These are phyloP conservation scores for Peromyscus maniculatus DNA, from an alignment of 2,113 vertebrate species.

Conservation along the genomic window DNA sequence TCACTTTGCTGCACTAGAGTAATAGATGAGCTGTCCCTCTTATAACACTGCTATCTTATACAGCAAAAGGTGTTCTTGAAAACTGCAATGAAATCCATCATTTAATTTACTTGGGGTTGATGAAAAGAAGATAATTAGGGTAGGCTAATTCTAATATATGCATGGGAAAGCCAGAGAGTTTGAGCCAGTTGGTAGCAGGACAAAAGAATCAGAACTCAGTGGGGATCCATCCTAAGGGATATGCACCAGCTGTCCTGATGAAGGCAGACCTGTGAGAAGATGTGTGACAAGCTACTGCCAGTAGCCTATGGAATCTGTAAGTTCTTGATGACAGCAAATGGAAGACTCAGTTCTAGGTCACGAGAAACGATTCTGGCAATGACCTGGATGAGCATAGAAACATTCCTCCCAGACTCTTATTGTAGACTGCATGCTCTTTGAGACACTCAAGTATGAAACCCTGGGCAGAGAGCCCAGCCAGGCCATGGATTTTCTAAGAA, in stretches of 20 bases:
- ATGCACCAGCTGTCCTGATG: neutral
- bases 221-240: too few species aligned
- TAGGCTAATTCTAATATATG: neutral
- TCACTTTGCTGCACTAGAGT: constrained; percentile 65
- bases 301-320: neutral
- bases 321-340: neutral
- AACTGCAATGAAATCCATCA: neutral
- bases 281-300: neutral
- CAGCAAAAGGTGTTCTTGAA: neutral
- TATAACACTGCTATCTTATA: neutral
- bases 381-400: neutral
- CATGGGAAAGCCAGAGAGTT: neutral
- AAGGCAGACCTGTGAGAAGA: neutral
- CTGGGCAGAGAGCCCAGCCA: neutral
- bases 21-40: constrained; percentile 64
- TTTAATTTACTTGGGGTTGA: neutral
- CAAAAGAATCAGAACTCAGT: neutral
- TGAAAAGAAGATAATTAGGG: neutral
- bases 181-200: neutral
- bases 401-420: neutral
- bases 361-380: neutral
- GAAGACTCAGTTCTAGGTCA: neutral
- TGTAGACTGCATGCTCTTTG: neutral
- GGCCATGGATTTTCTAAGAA: neutral
- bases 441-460: neutral